A percentile compares a stretch with the other conserved stretches of the same genome.
Conservation (phyloP, 2,797 vertebrate genomes). For the Leptatherina wallacei region DNA sequence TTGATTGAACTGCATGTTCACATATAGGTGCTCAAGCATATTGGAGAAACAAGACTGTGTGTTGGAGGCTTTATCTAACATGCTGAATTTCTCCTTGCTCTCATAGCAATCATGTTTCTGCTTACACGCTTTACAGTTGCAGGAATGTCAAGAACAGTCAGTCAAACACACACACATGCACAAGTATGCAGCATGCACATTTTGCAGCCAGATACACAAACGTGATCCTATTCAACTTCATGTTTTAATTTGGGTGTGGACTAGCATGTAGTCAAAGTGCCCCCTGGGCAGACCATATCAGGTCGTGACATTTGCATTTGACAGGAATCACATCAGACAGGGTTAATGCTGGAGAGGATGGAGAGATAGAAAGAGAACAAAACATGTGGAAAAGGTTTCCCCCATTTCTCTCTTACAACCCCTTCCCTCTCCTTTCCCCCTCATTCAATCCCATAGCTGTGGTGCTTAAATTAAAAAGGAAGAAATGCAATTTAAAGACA, state of each 20-base stretch:
- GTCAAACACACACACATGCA: slow-evolving; percentile 26
- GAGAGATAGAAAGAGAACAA: slow-evolving; percentile 63
- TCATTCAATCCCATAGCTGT: slow-evolving; percentile 75
- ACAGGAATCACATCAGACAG: slow-evolving; percentile 81
- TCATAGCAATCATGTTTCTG: slow-evolving; percentile 83
- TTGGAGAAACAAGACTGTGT: slow-evolving; percentile 31
- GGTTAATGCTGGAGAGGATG: slow-evolving; percentile 86
- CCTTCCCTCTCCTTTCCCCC: slow-evolving; percentile 52
- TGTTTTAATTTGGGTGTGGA: slow-evolving; percentile 90
- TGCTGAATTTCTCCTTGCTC: slow-evolving; percentile 84
- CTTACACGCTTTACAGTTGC: slow-evolving; percentile 84
- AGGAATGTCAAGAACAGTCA: slow-evolving; percentile 86
- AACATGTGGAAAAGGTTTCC: slow-evolving; percentile 68
- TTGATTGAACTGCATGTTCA: slow-evolving; percentile 74
- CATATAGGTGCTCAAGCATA: slow-evolving; percentile 38
- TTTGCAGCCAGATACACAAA: slow-evolving; percentile 18
- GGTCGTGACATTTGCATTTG: slow-evolving; percentile 89
- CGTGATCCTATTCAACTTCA: slow-evolving; percentile 71
- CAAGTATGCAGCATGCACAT: slow-evolving; percentile 1
- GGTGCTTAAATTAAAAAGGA: slow-evolving; percentile 88
- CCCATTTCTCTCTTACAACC: slow-evolving; percentile 35
- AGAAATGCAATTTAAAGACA: slow-evolving; percentile 95
- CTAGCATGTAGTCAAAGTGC: slow-evolving; percentile 79
- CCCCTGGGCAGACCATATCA: slow-evolving; percentile 84
- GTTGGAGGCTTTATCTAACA: slow-evolving; percentile 82